Evolutionary conservation across 2,797 vertebrate species (phyloP), one percentile per base, ranked within the genome.

Genomic region (Myotis daubentonii): DNA sequence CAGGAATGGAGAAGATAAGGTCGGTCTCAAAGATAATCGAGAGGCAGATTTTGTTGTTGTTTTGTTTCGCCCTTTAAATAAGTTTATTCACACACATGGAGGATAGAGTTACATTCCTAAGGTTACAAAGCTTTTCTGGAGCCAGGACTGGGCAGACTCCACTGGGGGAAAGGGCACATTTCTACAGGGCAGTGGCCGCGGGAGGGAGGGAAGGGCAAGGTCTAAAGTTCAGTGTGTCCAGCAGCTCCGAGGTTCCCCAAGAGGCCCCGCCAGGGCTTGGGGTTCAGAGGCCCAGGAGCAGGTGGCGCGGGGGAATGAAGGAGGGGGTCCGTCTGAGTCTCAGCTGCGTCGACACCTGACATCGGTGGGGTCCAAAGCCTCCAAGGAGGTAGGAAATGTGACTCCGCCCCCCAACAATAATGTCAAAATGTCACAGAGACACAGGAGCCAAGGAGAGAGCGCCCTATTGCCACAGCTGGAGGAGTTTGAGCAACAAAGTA

Each of bases 31-130:
- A 96, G 30, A 93, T 49, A 49, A 86, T 13, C 3, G 16, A 74
- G 60, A 85, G 9, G 76, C 17, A 75, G 70, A 25, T 12, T 47
- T 92, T 83, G 60, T 53, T 33, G 38, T 76, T 47, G 4, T 83
- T 94, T 85, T 84, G 30, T 28, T 85, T 89, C 57, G 30, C 49
- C 25, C 72, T 95, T 95, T 89, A 79, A 87, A 65, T 84, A 72
- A 65, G 62, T 87, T 82, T 91, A 65, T 87, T 85, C 49, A 44
- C 5, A 66, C 8, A 74, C 47, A 87, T n/a, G 12, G 75, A 82
- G 17, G 62, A 65, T 15, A 53, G 33, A 57, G 25, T 33, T 75
- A 41, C 3, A 15, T 82, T 23, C 20, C 55, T 66, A 60, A 68
- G 47, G 30, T 80, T 53, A 62, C 30, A 44, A 78, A 82, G 74